These are phyloP conservation scores for Heliconius ismenius DNA, from an alignment of 2,888 invertebrate genomes.

Conservation along the genomic window DNA sequence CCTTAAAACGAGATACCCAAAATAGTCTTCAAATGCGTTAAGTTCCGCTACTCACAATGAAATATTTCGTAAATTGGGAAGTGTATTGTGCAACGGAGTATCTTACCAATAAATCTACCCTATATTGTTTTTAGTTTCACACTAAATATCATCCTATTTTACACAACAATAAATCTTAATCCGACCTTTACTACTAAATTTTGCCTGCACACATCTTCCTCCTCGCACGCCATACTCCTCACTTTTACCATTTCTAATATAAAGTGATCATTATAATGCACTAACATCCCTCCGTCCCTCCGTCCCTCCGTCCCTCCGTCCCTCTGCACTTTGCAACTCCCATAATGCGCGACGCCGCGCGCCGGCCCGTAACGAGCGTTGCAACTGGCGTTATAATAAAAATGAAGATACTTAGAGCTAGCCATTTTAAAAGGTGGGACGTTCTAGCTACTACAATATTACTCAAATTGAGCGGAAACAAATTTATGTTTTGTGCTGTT, in stretches of 20 bases:
- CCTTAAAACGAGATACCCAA: too few species aligned
- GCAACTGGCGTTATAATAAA: conserved; percentile 39
- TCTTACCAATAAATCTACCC: background rate
- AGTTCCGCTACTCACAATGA: background rate
- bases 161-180: too few species aligned
- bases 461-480: conserved; percentile 21
- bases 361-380: conserved; percentile 32
- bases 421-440: conserved; percentile 24
- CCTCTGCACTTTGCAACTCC: conserved; percentile 41
- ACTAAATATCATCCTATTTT: too few species aligned
- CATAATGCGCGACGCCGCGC: conserved; percentile 35
- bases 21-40: too few species aligned
- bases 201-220: background rate
- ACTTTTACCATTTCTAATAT: conserved; percentile 34
- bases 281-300: conserved; percentile 39
- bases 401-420: conserved; percentile 33
- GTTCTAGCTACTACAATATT: background rate
- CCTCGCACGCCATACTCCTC: conserved; percentile 19
- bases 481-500: conserved; percentile 2
- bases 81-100: background rate
- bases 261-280: conserved; percentile 40
- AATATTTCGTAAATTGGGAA: too few species aligned
- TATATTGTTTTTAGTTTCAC: too few species aligned
- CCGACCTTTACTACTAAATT: background rate
- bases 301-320: conserved; percentile 25